Conservation (phyloP, 2,113 vertebrate species). For the Engystomops pustulosus region DNA sequence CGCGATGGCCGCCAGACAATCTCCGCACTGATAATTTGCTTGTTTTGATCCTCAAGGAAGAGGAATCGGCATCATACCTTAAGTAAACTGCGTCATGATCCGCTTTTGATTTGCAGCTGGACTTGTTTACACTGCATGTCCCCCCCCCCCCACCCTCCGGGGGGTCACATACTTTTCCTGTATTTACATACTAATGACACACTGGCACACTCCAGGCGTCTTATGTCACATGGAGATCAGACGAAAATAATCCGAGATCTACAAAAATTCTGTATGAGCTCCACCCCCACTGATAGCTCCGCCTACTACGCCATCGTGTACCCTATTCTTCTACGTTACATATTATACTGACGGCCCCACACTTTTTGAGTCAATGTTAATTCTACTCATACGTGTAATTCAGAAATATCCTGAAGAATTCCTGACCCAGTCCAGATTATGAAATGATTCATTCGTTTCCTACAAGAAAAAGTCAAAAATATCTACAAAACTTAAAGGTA, state of each 20-base stretch:
- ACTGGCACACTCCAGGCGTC: background rate
- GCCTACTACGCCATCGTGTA: no score
- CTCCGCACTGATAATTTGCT: background rate
- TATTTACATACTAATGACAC: background rate
- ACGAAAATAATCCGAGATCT: no score
- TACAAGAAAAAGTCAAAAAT: background rate
- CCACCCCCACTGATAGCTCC: no score
- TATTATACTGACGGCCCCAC: no score
- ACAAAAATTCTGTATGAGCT: no score
- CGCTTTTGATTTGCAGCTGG: conserved; percentile 48
- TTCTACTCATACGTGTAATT: no score
- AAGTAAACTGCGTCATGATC: background rate
- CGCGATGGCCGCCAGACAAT: conserved; percentile 3
- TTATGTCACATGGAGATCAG: background rate
- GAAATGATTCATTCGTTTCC: background rate
- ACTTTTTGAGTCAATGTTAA: no score
- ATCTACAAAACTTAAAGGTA: background rate
- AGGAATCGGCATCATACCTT: background rate
- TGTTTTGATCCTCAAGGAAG: conserved; percentile 28
- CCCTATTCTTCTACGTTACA: no score
- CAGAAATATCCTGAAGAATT: background rate
- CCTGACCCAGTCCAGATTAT: background rate
- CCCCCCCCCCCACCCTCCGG: no score
- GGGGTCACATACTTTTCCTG: conserved; percentile 27
- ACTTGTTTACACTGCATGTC: conserved; percentile 1